Conservation (phyloP, 2,797 vertebrate species). For the Coregonus suidteri region DNA sequence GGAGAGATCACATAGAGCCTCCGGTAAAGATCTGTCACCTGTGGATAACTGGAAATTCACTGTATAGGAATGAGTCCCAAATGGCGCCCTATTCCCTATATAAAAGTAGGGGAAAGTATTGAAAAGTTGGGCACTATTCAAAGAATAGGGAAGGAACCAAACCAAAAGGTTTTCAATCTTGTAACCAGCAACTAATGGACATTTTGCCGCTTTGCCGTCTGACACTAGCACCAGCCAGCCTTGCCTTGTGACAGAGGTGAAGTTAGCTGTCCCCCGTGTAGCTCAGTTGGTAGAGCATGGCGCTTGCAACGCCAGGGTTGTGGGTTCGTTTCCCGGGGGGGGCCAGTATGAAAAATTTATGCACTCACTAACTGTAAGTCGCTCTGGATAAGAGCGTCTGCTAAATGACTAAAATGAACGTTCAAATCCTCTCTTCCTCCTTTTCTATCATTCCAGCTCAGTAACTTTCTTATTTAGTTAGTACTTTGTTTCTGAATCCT, state of each 20-base stretch:
- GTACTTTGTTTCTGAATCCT: constrained; percentile 39
- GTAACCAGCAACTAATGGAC: constrained; percentile 40
- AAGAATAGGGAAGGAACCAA: neutral
- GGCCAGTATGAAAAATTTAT: too few species aligned
- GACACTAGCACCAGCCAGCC: neutral
- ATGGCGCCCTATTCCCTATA: neutral
- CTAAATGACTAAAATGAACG: too few species aligned
- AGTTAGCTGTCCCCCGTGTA: too few species aligned
- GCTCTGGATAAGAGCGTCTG: too few species aligned
- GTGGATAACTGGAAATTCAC: constrained; percentile 42
- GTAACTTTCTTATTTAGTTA: constrained; percentile 39
- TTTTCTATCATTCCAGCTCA: neutral
- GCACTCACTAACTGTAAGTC: too few species aligned
- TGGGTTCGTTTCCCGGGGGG: too few species aligned
- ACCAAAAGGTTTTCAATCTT: constrained; percentile 29
- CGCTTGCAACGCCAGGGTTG: too few species aligned
- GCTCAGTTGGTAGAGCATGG: too few species aligned
- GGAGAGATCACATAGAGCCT: constrained; percentile 16
- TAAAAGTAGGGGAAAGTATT: neutral
- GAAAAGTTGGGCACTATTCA: neutral
- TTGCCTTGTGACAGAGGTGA: constrained; percentile 28
- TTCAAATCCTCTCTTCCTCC: neutral
- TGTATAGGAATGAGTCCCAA: neutral
- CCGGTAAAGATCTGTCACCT: constrained; percentile 49
- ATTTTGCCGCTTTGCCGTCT: constrained; percentile 8